A percentile compares a stretch with the other conserved stretches of the same genome.
These are phyloP conservation scores for Myotis brandtii DNA, from an alignment of 2,113 vertebrate genomes.

Conservation along the genomic window DNA sequence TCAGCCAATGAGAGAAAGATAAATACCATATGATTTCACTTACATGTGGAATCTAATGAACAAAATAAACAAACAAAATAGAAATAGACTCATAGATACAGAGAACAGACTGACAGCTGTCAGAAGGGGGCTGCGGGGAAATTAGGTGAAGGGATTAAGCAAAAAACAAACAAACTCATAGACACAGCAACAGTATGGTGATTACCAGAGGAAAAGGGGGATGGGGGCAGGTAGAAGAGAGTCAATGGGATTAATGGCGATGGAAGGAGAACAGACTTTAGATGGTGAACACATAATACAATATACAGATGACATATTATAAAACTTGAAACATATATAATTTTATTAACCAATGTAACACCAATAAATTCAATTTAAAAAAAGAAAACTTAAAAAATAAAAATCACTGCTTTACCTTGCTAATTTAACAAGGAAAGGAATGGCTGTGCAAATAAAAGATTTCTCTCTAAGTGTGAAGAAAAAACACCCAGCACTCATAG, in stretches of 20 bases:
- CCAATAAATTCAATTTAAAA: background rate
- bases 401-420: background rate
- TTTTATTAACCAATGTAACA: background rate
- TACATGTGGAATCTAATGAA: background rate
- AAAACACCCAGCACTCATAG: background rate
- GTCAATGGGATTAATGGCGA: background rate
- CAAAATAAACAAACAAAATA: background rate
- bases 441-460: background rate
- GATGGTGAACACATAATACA: background rate
- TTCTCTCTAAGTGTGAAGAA: background rate
- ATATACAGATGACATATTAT: background rate
- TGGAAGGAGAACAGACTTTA: background rate
- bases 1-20: background rate
- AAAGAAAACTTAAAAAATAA: background rate
- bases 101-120: background rate
- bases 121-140: background rate
- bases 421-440: background rate
- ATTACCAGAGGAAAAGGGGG: background rate
- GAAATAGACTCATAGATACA: background rate
- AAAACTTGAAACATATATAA: background rate
- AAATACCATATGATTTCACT: background rate
- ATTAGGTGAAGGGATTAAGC: background rate
- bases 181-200: background rate
- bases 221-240: background rate
- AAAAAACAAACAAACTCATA: background rate